phyloP scores from a whole-genome alignment of 2,113 vertebrate genomes.

The Gracilinanus agilis region DNA sequence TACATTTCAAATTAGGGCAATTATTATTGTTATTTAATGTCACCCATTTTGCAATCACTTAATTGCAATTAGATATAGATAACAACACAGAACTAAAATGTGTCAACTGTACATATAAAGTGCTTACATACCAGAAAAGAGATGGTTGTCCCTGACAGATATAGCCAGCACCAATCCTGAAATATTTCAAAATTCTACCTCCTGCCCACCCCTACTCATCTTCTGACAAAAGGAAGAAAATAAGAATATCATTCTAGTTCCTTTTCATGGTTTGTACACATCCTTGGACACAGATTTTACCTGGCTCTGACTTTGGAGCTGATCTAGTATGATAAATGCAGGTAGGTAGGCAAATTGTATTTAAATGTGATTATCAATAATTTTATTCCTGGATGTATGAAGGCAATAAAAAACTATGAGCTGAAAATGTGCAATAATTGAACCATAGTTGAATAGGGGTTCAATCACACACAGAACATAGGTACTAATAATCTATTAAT shows the following conservation, averaged over 20 bases:
- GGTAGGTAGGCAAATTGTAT: not conserved
- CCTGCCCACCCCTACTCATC: not conserved
- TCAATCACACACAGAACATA: not conserved
- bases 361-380: not conserved
- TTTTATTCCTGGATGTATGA: not conserved
- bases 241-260: too few species aligned
- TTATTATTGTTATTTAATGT: not conserved
- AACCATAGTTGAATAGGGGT: not conserved
- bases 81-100: too few species aligned
- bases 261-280: not conserved
- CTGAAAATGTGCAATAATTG: not conserved
- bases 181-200: not conserved
- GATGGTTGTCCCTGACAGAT: not conserved
- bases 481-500: not conserved
- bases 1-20: not conserved
- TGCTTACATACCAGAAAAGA: not conserved
- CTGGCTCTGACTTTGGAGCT: not conserved
- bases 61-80: too few species aligned
- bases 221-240: not conserved
- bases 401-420: not conserved
- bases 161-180: not conserved
- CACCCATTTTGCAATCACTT: not conserved
- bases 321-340: not conserved
- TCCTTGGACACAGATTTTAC: not conserved
- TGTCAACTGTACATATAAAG: fast-evolving